Base-by-base conservation (phyloP, 2,888 invertebrate genomes). In the Linnaemya tessellans region DNA sequence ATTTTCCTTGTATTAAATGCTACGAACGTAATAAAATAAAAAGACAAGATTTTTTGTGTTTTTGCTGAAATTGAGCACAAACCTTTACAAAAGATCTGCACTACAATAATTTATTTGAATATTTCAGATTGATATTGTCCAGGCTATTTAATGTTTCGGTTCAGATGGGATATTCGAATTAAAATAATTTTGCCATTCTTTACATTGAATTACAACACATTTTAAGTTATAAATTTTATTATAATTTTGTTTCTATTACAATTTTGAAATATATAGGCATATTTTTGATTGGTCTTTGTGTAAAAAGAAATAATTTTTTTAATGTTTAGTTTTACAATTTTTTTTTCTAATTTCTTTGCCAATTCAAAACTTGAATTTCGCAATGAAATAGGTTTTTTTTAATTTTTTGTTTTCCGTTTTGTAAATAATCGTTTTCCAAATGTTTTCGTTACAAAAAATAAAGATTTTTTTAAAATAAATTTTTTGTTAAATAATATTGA, bases 341-440 rank as follows among this genome's bases (percentile, higher is more conserved):
- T 65, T 84, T 87, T 89, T 88, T 87, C 87, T 88, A 87, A 85
- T 80, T 84, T 77, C 73, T 56, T 81, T 81, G 71, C 43, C 22
- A 60, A 71, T 51, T 51, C 71, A 73, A 80, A 71, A 71, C 30
- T 67, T 64, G 81, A 10, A 54, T 56, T 30, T 70, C 13, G 38
- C 82, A 79, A 82, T 22, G 74, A 82, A 85, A 85, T 79, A 62
- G 15, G 11, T 10, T 82, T 84, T 80, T 81, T 81, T 70, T 18
- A 1, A n/a, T 41, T 56, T 64, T 65, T 77, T 68, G 67, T 73
- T 62, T 70, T 60, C 65, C 70, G 65, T 78, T 68, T 73, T 83
- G 75, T 85, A 83, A 79, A 85, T 85, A 83, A 80, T 85, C 79
- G 79, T 83, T 85, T 71, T 79, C 60, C 80, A 75, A 84, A 82